A percentile compares a stretch with the other conserved stretches of the same genome.
These are phyloP conservation scores for Caiman crocodilus DNA, from an alignment of 2,797 vertebrate genomes.

Conservation along the genomic window DNA sequence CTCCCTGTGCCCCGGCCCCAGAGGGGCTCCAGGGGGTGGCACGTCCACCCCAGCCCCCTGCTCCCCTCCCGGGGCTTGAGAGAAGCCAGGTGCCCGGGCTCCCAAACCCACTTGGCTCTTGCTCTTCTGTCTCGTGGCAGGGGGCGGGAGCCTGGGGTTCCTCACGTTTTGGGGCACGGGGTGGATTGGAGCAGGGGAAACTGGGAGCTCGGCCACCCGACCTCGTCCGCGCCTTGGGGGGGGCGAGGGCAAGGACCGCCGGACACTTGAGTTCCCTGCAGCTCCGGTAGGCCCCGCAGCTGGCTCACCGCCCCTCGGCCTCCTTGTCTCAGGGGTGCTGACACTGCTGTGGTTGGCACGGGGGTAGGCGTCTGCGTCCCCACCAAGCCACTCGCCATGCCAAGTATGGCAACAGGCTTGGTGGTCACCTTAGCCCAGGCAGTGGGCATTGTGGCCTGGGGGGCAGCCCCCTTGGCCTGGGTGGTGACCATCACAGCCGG, in stretches of 20 bases:
- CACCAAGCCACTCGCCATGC: slow-evolving; percentile 55
- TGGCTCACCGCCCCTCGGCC: no score
- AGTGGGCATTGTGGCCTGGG: not conserved
- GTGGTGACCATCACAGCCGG: no score
- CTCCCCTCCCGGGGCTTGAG: not conserved
- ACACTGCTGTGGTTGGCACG: slow-evolving; percentile 56
- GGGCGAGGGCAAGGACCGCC: slow-evolving; percentile 57
- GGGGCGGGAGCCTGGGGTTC: slow-evolving; percentile 29
- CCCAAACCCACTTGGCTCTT: not conserved
- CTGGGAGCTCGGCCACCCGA: no score
- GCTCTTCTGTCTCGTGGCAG: not conserved
- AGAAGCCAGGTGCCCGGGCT: not conserved
- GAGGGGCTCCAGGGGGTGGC: no score
- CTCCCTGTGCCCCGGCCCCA: no score
- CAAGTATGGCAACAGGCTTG: not conserved
- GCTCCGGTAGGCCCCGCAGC: no score
- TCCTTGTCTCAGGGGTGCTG: slow-evolving; percentile 14
- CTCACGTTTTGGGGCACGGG: not conserved
- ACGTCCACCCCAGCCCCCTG: no score
- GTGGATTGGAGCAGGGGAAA: slow-evolving; percentile 42
- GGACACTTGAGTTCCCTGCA: slow-evolving; percentile 52
- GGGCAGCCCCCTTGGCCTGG: no score
- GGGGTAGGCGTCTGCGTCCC: slow-evolving; percentile 61
- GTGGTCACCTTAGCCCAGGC: not conserved
- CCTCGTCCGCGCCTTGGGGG: no score